These are phyloP conservation scores for Cephalotes varians DNA, from an alignment of 2,888 invertebrate genomes.

Conservation along the genomic window DNA sequence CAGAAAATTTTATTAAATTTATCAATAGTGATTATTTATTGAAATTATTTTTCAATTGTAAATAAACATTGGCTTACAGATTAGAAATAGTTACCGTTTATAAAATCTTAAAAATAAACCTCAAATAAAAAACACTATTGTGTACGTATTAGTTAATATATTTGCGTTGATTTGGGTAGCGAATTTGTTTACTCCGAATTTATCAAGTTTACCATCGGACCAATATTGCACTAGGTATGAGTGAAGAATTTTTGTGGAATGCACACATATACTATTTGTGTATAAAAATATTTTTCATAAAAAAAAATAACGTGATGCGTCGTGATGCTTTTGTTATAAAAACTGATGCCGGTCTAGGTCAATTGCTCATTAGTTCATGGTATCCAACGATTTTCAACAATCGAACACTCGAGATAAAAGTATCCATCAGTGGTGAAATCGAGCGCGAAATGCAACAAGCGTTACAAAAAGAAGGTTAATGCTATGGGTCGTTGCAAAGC, in stretches of 20 bases:
- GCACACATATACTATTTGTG: conserved; percentile 18
- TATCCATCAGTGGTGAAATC: conserved; percentile 58
- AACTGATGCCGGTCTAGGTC: conserved; percentile 32
- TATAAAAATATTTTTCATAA: conserved; percentile 30
- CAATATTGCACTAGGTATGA: conserved; percentile 41
- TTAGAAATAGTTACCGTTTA: neutral
- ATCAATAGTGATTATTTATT: neutral
- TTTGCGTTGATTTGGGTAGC: neutral
- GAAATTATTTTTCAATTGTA: neutral
- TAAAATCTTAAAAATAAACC: conserved; percentile 6
- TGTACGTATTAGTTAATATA: neutral
- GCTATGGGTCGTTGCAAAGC: conserved; percentile 50
- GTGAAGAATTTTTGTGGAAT: conserved; percentile 38
- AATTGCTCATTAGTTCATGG: conserved; percentile 38
- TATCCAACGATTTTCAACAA: conserved; percentile 43
- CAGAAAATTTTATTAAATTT: neutral
- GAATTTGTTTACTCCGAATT: conserved; percentile 38
- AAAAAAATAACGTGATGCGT: conserved; percentile 7
- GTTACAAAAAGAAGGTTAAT: conserved; percentile 61
- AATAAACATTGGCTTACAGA: neutral
- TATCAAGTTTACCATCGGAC: conserved; percentile 32
- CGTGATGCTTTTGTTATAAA: conserved; percentile 24
- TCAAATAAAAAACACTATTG: neutral
- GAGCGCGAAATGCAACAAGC: conserved; percentile 54
- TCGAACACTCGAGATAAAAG: conserved; percentile 52